Base-by-base conservation (phyloP, 2,888 invertebrate genomes). In the Idaea dimidiata region DNA sequence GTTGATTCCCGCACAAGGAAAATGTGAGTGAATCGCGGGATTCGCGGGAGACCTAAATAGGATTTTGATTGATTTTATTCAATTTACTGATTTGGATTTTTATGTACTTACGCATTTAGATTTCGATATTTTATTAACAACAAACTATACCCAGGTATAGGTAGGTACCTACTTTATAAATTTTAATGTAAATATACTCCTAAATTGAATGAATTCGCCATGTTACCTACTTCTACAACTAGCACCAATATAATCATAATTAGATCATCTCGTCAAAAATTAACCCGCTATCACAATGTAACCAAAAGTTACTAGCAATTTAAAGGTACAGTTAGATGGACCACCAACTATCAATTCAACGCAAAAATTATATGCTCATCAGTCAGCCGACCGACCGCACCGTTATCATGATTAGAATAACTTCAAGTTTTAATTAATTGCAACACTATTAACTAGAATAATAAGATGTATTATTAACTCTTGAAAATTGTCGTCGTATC, bases 391-490 rank as follows among this genome's bases (percentile, higher is more conserved):
- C 17, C 54, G 54, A 16, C 24, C 14, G 8, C 54, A 54, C 43
- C 14, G 17, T 54, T 54, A 54, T 16, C 54, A 54, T 6, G 16
- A 17, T 17, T 17, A 17, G 16, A 54, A 54, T 54, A 16, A 7
- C 8, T 54, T 16, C n/a, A 65, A 65, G 61, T 62, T 68, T 63
- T 71, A 67, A 70, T 69, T 70, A 66, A 70, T 65, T 60, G 62
- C 65, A 67, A 65, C 60, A 59, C 16, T 69, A 72, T 72, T 76
- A 76, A 74, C 71, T 68, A 66, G 69, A 64, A 63, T 84, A 84
- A 86, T 86, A 79, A 81, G 76, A 78, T 80, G 81, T 79, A 83
- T 83, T 80, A 71, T 71, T 68, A 59, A 67, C 43, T 43, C 43
- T 43, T 43, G 69, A 67, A 79, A 81, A 78, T 79, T 75, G 78